Evolutionary conservation across 2,888 invertebrate genomes (phyloP).

Genomic region (Colostygia pectinataria): DNA sequence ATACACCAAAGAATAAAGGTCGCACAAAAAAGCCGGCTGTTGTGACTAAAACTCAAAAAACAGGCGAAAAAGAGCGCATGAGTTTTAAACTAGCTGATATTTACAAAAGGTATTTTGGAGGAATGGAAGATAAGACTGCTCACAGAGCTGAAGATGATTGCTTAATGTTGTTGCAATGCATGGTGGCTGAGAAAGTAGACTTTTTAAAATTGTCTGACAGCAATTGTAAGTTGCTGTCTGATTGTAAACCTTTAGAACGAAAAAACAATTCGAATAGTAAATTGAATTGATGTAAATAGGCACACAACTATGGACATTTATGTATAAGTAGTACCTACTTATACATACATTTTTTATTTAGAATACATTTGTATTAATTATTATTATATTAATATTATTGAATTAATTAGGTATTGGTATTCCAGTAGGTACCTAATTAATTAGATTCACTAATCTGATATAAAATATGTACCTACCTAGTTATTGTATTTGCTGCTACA

Average conservation of each 20-base stretch:
- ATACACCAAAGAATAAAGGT: neutral
- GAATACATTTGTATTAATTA: no score
- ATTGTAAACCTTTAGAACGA: constrained; percentile 19
- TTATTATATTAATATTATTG: no score
- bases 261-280: neutral
- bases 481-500: no score
- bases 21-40: constrained; percentile 2
- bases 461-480: no score
- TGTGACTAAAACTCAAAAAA: no score
- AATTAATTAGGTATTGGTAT: no score
- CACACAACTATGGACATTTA: no score
- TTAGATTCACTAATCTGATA: no score
- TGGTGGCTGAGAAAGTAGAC: constrained; percentile 46
- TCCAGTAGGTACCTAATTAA: no score
- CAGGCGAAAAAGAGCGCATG: constrained; percentile 1
- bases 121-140: constrained; percentile 56
- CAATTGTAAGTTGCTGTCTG: constrained; percentile 9
- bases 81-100: constrained; percentile 28
- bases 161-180: constrained; percentile 84
- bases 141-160: constrained; percentile 89
- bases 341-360: no score
- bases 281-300: no score
- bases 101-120: constrained; percentile 20
- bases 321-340: no score
- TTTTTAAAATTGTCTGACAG: constrained; percentile 11